Base-by-base conservation (phyloP, 2,113 vertebrate genomes). In the Crypturellus undulatus region DNA sequence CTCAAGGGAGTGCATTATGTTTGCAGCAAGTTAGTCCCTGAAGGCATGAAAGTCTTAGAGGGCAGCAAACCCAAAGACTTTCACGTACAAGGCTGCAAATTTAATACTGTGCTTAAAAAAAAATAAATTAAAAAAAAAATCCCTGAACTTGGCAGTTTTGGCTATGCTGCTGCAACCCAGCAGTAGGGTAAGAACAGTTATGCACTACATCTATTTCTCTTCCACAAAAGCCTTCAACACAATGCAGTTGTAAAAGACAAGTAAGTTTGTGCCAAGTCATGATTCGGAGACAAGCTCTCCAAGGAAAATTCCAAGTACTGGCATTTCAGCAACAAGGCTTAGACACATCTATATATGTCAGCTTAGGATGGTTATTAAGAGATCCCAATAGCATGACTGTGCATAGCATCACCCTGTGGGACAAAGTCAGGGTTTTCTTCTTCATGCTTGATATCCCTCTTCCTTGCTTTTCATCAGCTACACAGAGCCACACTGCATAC, bases 221-320 rank as follows among this genome's bases (percentile, higher is more conserved):
- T 91, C 79, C 75, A 69, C 63, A 77, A 71, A 94, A 81, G 56
- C 75, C 90, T 92, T 75, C 54, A 88, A 64, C 69, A 80, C 47
- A 62, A 45, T 6, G 2, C 49, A 40, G 93, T 92, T 87, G 85
- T 90, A 90, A 87, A 81, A 96, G 85, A 83, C 62, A 19, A 94
- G 86, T 62, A 86, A 96, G 73, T 76, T 81, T 84, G 85, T 95
- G 92, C 95, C 96, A 97, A 85, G 93, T 90, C 86, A 90, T 52
- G 73, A 87, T 86, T 90, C 9, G 77, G 87, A 96, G 83, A 91
- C 34, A 60, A 82, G 81, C 52, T 95, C 92, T 95, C 93, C 85
- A 77, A 94, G 92, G 95, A 88, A 95, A 96, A 84, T 72, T 96
- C 92, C 92, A 30, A 0, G 86, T 80, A 19, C 62, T 81, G 89